These are phyloP conservation scores for Staurois parvus DNA, from an alignment of 2,797 vertebrate genomes.

Conservation along the genomic window DNA sequence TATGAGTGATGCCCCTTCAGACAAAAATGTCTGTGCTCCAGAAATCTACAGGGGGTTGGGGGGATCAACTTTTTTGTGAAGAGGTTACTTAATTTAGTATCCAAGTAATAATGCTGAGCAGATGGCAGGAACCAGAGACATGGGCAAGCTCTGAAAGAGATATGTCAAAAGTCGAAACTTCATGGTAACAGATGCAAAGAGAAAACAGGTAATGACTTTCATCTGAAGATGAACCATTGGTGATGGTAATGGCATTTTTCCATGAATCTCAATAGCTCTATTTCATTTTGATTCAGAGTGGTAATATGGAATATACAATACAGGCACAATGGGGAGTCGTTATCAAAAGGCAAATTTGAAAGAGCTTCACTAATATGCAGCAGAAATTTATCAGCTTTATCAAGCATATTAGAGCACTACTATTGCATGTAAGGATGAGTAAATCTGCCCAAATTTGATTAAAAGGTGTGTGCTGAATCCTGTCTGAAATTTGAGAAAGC, in stretches of 20 bases:
- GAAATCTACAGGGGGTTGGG: conserved; percentile 55
- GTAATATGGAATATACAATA: conserved; percentile 31
- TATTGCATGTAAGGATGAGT: background rate
- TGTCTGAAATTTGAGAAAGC: no score
- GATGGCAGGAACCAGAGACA: conserved; percentile 54
- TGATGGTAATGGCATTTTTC: conserved; percentile 17
- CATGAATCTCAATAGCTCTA: conserved; percentile 11
- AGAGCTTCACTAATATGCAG: conserved; percentile 38
- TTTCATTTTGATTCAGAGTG: conserved; percentile 20
- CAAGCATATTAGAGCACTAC: background rate
- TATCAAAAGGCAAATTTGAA: conserved; percentile 38
- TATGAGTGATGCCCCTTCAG: conserved; percentile 59
- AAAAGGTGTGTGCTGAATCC: no score
- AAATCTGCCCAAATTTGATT: no score
- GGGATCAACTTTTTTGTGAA: conserved; percentile 54
- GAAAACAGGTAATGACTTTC: conserved; percentile 50
- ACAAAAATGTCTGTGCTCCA: conserved; percentile 58
- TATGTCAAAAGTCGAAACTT: conserved; percentile 57
- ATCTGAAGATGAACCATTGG: conserved; percentile 39
- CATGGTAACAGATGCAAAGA: conserved; percentile 41
- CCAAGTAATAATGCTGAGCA: conserved; percentile 59
- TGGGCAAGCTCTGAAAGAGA: conserved; percentile 59
- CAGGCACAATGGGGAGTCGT: conserved; percentile 6
- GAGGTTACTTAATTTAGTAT: conserved; percentile 60
- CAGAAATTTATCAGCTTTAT: conserved; percentile 3